Conservation (phyloP, 1,140 invertebrate genomes). For the Planococcus citri region DNA sequence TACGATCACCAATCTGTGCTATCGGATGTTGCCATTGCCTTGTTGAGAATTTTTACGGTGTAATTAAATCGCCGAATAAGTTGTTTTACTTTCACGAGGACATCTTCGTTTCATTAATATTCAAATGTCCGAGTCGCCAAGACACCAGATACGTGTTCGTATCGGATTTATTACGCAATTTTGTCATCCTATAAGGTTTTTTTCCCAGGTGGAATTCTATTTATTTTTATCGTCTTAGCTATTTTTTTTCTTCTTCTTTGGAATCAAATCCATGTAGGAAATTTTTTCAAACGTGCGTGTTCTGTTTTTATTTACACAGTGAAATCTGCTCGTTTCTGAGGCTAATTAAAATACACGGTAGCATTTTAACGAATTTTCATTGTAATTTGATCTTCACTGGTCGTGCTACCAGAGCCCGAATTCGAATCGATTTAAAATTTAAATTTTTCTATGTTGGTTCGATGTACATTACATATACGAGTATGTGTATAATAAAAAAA, state of each 20-base stretch:
- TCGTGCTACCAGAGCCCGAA: background rate
- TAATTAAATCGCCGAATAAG: slow-evolving; percentile 1
- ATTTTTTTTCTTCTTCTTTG: no score
- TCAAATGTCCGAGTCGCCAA: background rate
- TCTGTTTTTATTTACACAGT: no score
- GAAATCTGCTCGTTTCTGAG: no score
- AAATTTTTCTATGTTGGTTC: background rate
- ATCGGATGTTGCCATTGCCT: no score
- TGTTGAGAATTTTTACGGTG: background rate
- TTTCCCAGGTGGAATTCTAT: no score
- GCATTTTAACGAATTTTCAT: background rate
- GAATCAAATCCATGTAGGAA: no score
- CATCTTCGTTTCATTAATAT: background rate
- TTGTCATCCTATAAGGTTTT: no score
- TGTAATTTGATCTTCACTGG: background rate
- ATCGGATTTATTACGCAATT: background rate
- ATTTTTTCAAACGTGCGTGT: no score
- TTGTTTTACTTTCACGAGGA: slow-evolving; percentile 2
- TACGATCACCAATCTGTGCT: no score
- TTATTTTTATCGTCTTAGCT: no score
- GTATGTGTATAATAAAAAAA: no score
- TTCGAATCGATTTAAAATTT: background rate
- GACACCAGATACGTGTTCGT: background rate
- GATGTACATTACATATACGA: no score
- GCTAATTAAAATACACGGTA: background rate